Conservation (phyloP, 2,888 invertebrate species). For the Athrips mouffetella region DNA sequence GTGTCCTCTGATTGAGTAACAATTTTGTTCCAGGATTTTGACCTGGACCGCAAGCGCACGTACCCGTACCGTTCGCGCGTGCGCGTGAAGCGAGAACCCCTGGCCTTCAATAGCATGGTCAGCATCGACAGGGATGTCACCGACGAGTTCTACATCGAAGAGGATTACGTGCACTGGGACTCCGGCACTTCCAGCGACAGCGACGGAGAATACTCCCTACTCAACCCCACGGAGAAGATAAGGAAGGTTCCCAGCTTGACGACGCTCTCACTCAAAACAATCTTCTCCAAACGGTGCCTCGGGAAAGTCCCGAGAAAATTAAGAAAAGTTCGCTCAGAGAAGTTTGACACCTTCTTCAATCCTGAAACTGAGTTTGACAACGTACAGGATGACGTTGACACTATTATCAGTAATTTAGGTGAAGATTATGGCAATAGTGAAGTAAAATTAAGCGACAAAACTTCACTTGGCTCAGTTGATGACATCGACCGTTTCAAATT, state of each 20-base stretch:
- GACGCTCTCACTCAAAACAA: constrained; percentile 43
- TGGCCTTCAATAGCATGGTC: constrained; percentile 44
- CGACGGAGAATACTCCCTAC: constrained; percentile 17
- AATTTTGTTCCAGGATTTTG: constrained; percentile 57
- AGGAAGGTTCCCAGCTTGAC: constrained; percentile 37
- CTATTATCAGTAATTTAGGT: constrained; percentile 41
- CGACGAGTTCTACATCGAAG: constrained; percentile 35
- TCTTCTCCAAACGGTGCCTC: constrained; percentile 48
- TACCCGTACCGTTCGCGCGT: constrained; percentile 42
- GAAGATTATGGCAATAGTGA: constrained; percentile 27
- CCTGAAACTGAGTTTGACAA: constrained; percentile 15
- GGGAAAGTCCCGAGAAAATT: constrained; percentile 49
- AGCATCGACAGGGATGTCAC: constrained; percentile 42
- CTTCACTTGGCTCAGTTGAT: no score
- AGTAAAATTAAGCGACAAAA: no score
- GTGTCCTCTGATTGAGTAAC: no score
- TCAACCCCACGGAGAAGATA: constrained; percentile 15
- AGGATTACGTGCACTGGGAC: constrained; percentile 53
- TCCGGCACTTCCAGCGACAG: constrained; percentile 36
- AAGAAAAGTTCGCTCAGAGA: constrained; percentile 35
- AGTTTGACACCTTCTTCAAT: constrained; percentile 31
- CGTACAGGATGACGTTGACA: constrained; percentile 31
- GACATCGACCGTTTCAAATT: background rate
- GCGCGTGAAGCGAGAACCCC: constrained; percentile 39
- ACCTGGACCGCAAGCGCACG: constrained; percentile 41